Base-by-base conservation (phyloP, 2,888 invertebrate species). In the Pterobdella sp. region DNA sequence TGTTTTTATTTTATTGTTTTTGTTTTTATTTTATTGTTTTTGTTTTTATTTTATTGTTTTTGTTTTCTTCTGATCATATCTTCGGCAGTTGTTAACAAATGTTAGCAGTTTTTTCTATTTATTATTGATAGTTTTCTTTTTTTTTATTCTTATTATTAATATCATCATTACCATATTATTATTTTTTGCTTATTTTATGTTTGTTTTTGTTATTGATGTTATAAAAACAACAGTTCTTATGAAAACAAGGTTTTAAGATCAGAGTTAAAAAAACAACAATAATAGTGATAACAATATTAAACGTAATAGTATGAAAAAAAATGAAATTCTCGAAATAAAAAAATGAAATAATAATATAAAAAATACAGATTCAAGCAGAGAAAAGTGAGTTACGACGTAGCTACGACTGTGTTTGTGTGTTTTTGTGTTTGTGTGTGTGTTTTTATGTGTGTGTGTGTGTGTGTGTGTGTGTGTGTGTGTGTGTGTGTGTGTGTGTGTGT, bases 301-400 rank as follows among this genome's bases (percentile, higher is more conserved):
- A n/a, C n/a, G 73, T 60, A 29, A 4, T 66, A 72, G 42, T 63
- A 4, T 26, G 60, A 26, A 56, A 35, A 35, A 60, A n/a, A n/a
- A n/a, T n/a, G 52, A 49, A 49, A 49, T 18, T 18, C n/a, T 18
- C 14, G n/a, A 49, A 14, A 18, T 49, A n/a, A 18, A 66, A 31
- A n/a, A 49, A 60, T 60, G 26, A 18, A 60, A 60, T 31, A 3
- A 4, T 60, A 22, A 60, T 18, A 1, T 31, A 3, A 1, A 60
- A 60, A 49, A 49, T 49, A 31, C 66, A 66, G 29, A 31, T 32
- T 65, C 34, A 2, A 60, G 18, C 18, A 10, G 7, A n/a, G n/a
- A n/a, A n/a, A n/a, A n/a, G n/a, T n/a, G n/a, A n/a, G n/a, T n/a
- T n/a, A n/a, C n/a, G n/a, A n/a, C n/a, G n/a, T n/a, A n/a, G n/a